Percentiles rank a stretch among this genome's conserved stretches.
These are phyloP conservation scores for Cinara cedri DNA, from an alignment of 2,888 invertebrate genomes.

Conservation along the genomic window DNA sequence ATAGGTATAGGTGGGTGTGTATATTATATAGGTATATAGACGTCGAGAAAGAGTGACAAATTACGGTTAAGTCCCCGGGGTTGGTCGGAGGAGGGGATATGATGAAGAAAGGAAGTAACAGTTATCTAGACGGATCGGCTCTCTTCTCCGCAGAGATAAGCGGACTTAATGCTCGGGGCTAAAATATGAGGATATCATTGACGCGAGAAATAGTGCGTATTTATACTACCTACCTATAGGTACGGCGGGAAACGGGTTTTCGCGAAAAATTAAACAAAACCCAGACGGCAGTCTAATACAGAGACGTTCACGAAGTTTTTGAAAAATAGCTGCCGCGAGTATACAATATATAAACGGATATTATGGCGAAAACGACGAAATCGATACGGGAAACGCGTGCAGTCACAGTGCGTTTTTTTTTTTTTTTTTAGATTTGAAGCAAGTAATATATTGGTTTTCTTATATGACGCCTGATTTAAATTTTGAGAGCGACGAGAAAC, in stretches of 20 bases:
- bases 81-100: background rate
- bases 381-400: too few species aligned
- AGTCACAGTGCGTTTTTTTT: too few species aligned
- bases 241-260: background rate
- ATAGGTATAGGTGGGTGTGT: too few species aligned
- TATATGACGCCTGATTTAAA: too few species aligned
- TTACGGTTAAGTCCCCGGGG: background rate
- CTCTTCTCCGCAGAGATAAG: background rate
- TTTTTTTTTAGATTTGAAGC: too few species aligned
- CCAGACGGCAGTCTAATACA: too few species aligned
- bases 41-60: conserved; percentile 18
- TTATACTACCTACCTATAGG: background rate
- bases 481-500: too few species aligned
- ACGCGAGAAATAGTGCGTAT: background rate
- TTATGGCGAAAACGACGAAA: too few species aligned
- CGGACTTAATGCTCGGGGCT: conserved; percentile 29
- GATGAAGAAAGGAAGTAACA: background rate
- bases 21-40: background rate
- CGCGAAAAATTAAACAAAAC: conserved; percentile 1
- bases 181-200: conserved; percentile 35
- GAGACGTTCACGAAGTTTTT: too few species aligned
- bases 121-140: conserved; percentile 28
- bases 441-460: too few species aligned
- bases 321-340: too few species aligned
- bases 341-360: too few species aligned